Base-by-base conservation (phyloP, 2,888 invertebrate genomes). In the Chrysolina haemoptera region DNA sequence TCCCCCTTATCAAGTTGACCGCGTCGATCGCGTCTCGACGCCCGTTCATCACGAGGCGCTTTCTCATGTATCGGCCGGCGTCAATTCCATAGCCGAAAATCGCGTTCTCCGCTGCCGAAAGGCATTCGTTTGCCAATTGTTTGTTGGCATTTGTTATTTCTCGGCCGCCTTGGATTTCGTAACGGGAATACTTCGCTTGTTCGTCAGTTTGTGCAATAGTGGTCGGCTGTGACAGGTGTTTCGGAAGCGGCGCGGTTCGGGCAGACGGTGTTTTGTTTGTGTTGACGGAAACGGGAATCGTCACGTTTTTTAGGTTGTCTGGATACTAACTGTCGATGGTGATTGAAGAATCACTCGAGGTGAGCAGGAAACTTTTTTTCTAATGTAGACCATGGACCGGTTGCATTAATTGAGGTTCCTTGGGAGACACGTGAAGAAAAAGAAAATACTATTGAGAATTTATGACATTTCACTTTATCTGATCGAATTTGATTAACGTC, bases 1-100 rank as follows among this genome's bases (percentile, higher is more conserved):
- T 73, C 69, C 74, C 74, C 68, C 65, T 74, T 74, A 72, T 67
- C 62, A 72, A 67, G 67, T 62, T 64, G 65, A 68, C 50, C 70
- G 75, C 62, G 59, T 46, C 73, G 68, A 53, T 53, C 18, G 62
- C 72, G 72, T 70, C 69, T 16, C 69, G 75, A 71, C 75, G 72
- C 69, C 72, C 50, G 64, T 55, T 55, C 46, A 68, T 73, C 73
- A 73, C 43, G 69, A 64, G 70, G 70, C 72, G 75, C 63, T 75
- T 72, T 72, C 72, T 72, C 75, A 72, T 70, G 67, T 62, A 70
- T 65, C 64, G 68, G 67, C 55, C 55, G 55, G 55, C n/a, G 59
- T 59, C 59, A 10, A 27, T n/a, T 59, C 59, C n/a, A 59, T 22
- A 22, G 55, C 10, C 59, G 9, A 35, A 59, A 59, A 59, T 59